Evolutionary conservation across 2,113 vertebrate genomes (phyloP), one percentile per base, ranked within the genome.

Genomic region (Otus sunia): DNA sequence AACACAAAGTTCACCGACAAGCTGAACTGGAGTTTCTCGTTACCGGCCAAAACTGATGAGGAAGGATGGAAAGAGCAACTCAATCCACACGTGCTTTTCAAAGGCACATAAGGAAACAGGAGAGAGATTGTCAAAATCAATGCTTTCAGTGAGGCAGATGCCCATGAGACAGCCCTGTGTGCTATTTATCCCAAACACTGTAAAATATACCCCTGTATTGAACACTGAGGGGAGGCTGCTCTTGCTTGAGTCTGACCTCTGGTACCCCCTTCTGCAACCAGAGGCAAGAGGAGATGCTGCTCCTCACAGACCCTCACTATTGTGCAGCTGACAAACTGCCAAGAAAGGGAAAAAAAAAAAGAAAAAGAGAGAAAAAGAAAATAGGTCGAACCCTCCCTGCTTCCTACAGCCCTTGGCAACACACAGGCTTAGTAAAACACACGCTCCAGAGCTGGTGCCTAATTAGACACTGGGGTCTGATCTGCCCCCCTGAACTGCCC

Each of bases 81-180:
- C 50, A 3, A 30, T 1, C 49, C 62, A 15, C 21, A 1, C 0
- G 1, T 11, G 39, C 49, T 30, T 21, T 11, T 11, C 30, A 64
- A 52, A 83, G 19, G 11, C 16, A 21, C 21, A 3, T 2, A 16
- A 72, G 13, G 39, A 64, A 67, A 43, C 19, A 26, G 9, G 12
- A 62, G 10, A 69, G 27, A 78, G 43, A n/a, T 9, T 9, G 15
- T 2, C 63, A 52, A 64, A 59, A 37, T 2, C 26, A 3, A 36
- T 4, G 7, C 39, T 56, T 39, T 15, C 39, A 15, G 2, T 14
- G 21, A 23, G 32, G 6, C 3, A 60, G 41, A 3, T 16, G 17
- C 52, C 8, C 15, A 3, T 0, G 9, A 39, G 37, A 43, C 23
- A 53, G 81, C 47, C 25, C 64, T 3, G 8, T 2, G 23, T 25